Evolutionary conservation across 1,140 invertebrate species (phyloP).

Genomic region (Aradophagus sp.): DNA sequence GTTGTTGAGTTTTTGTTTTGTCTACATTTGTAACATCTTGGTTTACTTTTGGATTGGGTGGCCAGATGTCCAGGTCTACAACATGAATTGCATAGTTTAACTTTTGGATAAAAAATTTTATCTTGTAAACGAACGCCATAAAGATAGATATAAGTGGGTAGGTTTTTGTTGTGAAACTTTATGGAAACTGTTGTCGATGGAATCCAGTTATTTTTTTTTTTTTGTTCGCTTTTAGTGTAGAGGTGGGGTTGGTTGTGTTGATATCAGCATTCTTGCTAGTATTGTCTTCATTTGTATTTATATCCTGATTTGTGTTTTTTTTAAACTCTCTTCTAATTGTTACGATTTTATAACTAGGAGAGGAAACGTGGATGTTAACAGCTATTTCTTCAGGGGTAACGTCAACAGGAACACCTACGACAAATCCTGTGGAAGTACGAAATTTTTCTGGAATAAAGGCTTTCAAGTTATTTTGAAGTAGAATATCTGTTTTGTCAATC

Average conservation of each 20-base stretch:
- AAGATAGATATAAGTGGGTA: constrained; percentile 1
- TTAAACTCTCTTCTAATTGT: constrained; percentile 5
- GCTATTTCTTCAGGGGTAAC: not conserved
- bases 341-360: constrained; percentile 3
- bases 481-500: too few relatives aligned
- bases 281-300: not conserved
- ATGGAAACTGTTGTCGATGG: constrained; percentile 5
- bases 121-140: not conserved
- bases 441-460: constrained; percentile 11
- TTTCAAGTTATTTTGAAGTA: constrained; percentile 10
- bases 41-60: not conserved
- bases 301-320: not conserved
- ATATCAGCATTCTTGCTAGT: not conserved
- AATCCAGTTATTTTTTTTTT: not conserved
- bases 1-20: not conserved
- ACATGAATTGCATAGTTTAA: constrained; percentile 5
- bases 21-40: constrained; percentile 10
- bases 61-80: constrained; percentile 8
- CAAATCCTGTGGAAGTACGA: constrained; percentile 1
- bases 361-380: constrained; percentile 1
- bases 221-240: not conserved
- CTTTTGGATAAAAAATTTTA: not conserved
- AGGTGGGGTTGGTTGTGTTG: not conserved
- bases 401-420: not conserved
- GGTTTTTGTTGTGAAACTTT: constrained; percentile 3